Evolutionary conservation across 2,888 invertebrate species (phyloP), one percentile per base, ranked within the genome.

Genomic region (Aleiodes leptofemur): DNA sequence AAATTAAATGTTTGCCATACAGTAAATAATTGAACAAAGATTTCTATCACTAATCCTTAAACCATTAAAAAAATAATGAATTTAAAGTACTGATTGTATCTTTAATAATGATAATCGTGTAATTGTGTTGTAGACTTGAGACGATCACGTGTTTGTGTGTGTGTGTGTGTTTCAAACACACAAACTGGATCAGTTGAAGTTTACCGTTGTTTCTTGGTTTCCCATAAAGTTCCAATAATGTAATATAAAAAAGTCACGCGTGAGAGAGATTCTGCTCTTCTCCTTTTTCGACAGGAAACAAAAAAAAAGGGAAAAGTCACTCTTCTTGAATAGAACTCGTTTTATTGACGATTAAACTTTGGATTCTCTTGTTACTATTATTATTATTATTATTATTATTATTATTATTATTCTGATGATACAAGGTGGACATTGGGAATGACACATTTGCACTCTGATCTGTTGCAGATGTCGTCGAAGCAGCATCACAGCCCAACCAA

Each of bases 391-490:
- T 38, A 16, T 53, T 23, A 38, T 61, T 53, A 1, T 31, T 23
- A 23, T 72, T 48, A 38, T 59, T 61, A 16, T 72, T 59, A 1
- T 69, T 34, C 23, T 55, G 64, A 34, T 23, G 11, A 51, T 50
- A 9, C 29, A 51, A 56, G n/a, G 14, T 16, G 16, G 51, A 14
- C 16, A 53, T 71, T 57, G 29, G 11, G 38, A 70, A 73, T 72
- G 69, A 48, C 66, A 61, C 31, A 53, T 61, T 55, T 48, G 71
- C 69, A 70, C 74, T 77, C 79, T 71, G 73, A 79, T 84, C 70
- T 85, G 81, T 88, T 88, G 72, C 87, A 89, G 89, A 89, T 89
- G 89, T 82, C 85, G 80, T 83, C 83, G 78, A 83, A 82, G 85
- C 79, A 77, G 82, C 77, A 77, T 76, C 78, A 82, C 80, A 85